Evolutionary conservation across 2,888 invertebrate species (phyloP).

Genomic region (Parochlus steinenii): DNA sequence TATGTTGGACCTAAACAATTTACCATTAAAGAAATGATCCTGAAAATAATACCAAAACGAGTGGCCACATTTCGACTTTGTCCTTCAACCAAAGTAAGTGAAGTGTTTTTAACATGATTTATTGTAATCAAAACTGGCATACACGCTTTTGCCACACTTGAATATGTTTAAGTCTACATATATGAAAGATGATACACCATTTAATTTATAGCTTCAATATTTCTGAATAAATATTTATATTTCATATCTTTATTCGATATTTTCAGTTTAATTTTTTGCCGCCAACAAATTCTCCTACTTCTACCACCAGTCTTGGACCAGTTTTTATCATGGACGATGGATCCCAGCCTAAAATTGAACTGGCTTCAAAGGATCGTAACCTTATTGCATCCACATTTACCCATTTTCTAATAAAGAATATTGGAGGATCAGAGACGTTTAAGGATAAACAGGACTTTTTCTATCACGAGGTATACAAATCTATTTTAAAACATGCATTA

Average conservation of each 20-base stretch:
- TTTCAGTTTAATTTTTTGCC: conserved; percentile 48
- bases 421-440: conserved; percentile 89
- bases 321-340: conserved; percentile 77
- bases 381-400: conserved; percentile 87
- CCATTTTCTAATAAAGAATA: conserved; percentile 78
- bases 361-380: conserved; percentile 71
- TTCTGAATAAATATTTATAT: background rate
- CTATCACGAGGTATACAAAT: conserved; percentile 48
- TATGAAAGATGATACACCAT: background rate
- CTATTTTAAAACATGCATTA: background rate
- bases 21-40: conserved; percentile 80
- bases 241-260: conserved; percentile 12
- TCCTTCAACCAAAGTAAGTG: conserved; percentile 63
- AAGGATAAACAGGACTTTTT: conserved; percentile 69
- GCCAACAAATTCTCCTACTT: conserved; percentile 17
- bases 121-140: conserved; percentile 1
- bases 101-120: conserved; percentile 9
- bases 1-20: conserved; percentile 85
- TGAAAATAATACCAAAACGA: conserved; percentile 85
- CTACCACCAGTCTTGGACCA: conserved; percentile 35
- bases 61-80: conserved; percentile 82
- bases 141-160: background rate
- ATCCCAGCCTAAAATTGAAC: conserved; percentile 68
- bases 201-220: background rate
- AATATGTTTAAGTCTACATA: background rate